Evolutionary conservation across 2,888 invertebrate genomes (phyloP).

Genomic region (Oeneis ivallda): DNA sequence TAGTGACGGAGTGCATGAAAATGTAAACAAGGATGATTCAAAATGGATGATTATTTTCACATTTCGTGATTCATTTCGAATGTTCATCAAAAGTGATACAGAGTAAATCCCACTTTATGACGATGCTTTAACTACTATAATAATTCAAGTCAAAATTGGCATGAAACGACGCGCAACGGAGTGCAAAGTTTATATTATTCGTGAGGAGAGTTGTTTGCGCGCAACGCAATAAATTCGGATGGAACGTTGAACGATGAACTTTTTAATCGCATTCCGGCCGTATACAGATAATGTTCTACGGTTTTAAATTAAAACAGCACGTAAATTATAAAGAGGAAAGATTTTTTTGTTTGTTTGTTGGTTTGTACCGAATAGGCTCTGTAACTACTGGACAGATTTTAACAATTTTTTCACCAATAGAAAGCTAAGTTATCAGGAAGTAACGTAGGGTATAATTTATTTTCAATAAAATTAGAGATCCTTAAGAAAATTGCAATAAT

Average conservation of each 20-base stretch:
- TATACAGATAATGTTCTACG: conserved; percentile 32
- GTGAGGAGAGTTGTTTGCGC: conserved; percentile 31
- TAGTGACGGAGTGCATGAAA: no score
- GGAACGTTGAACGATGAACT: conserved; percentile 47
- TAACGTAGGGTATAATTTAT: no score
- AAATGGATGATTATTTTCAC: not conserved
- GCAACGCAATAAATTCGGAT: conserved; percentile 36
- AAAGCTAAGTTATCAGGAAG: no score
- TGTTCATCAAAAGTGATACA: not conserved
- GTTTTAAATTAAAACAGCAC: conserved; percentile 19
- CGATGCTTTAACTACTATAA: conserved; percentile 2
- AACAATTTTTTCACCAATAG: no score
- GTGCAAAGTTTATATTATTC: conserved; percentile 34
- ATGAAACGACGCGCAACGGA: conserved; percentile 27
- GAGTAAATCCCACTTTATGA: not conserved
- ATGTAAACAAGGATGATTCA: not conserved
- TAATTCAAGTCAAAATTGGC: conserved; percentile 15
- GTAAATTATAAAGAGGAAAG: no score
- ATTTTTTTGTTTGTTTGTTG: no score
- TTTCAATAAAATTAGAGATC: no score
- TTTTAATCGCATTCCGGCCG: conserved; percentile 56
- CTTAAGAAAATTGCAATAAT: no score
- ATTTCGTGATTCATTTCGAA: not conserved
- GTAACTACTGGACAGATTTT: no score
- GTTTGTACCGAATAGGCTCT: no score